Conservation (phyloP, 2,797 vertebrate species). For the Pelochelys cantorii region DNA sequence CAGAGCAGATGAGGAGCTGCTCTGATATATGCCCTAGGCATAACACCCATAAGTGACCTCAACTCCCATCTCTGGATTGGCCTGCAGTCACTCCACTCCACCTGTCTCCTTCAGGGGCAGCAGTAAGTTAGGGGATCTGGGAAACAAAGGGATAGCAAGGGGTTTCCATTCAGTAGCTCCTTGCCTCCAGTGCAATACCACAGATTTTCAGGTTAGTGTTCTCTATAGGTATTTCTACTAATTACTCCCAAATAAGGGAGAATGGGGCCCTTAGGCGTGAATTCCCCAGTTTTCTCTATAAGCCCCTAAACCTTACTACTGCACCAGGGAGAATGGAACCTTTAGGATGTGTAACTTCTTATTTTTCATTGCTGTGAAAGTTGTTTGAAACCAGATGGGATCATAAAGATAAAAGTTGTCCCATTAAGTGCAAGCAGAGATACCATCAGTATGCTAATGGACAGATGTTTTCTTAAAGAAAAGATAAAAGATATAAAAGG, state of each 20-base stretch:
- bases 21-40: neutral
- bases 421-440: constrained; percentile 58
- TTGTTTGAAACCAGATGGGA: constrained; percentile 61
- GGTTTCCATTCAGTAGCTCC: neutral
- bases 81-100: neutral
- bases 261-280: neutral
- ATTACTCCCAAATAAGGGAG: neutral
- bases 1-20: neutral
- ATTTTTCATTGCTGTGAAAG: constrained; percentile 30
- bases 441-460: constrained; percentile 74
- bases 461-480: constrained; percentile 76
- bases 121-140: neutral
- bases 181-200: too few species aligned
- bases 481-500: constrained; percentile 69
- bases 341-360: neutral
- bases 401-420: constrained; percentile 68
- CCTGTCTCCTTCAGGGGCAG: neutral
- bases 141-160: neutral
- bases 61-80: neutral
- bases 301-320: rapidly evolving
- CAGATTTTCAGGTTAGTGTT: neutral
- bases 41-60: neutral
- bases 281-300: neutral
- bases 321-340: neutral
- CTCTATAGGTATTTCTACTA: neutral